Percentiles rank a stretch among this genome's conserved stretches.
phyloP scores from a whole-genome alignment of 1,140 invertebrate species.

The Trichoplusia ni region DNA sequence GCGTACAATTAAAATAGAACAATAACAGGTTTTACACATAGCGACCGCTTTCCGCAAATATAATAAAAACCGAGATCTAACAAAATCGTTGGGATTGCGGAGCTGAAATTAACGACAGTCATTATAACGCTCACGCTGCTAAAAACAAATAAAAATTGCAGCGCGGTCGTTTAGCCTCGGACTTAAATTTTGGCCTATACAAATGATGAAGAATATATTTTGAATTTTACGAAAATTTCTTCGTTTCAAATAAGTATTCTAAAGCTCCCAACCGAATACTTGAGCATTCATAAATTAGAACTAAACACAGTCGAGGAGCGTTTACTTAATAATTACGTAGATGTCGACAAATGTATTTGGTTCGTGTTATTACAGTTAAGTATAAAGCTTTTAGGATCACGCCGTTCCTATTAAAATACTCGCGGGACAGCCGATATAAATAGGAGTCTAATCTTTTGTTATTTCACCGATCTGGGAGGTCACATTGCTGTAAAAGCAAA shows the following conservation, averaged over 20 bases:
- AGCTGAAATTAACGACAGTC: constrained; percentile 53
- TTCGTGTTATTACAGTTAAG: constrained; percentile 9
- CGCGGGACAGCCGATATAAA: constrained; percentile 3
- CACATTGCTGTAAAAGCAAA: neutral
- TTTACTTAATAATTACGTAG: constrained; percentile 24
- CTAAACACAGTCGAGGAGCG: constrained; percentile 13
- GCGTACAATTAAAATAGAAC: constrained; percentile 3
- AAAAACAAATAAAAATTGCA: constrained; percentile 52
- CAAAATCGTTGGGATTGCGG: constrained; percentile 45
- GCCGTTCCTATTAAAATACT: constrained; percentile 11
- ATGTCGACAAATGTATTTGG: constrained; percentile 15
- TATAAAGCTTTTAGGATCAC: constrained; percentile 23
- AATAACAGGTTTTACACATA: constrained; percentile 36
- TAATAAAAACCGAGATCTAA: constrained; percentile 46
- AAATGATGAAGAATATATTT: constrained; percentile 21
- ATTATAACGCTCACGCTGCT: constrained; percentile 46
- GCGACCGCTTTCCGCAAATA: constrained; percentile 20
- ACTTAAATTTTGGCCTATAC: constrained; percentile 26
- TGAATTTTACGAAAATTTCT: neutral
- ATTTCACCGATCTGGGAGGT: neutral
- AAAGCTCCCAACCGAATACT: constrained; percentile 3
- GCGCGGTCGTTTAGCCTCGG: constrained; percentile 25
- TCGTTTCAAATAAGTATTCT: constrained; percentile 6
- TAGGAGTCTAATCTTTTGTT: constrained; percentile 16
- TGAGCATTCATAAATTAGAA: constrained; percentile 25